Base-by-base conservation (phyloP, 2,888 invertebrate species). In the Chrysodeixis includens region DNA sequence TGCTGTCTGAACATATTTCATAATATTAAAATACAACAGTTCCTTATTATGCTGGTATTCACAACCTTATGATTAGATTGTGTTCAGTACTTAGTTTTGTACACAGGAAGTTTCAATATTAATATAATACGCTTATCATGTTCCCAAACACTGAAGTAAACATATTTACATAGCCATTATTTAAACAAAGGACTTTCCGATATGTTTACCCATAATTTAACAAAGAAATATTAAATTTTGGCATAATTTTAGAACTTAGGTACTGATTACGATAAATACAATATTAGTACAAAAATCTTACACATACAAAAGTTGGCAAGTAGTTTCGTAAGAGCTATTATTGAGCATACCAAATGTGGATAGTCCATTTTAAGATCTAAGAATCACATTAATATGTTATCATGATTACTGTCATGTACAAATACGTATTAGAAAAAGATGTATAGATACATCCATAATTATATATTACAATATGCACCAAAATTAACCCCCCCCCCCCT, bases 51-150 rank as follows among this genome's bases (percentile, higher is more conserved):
- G 30, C 26, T 49, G 51, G 44, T 46, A 30, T 51, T 61, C 53
- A 74, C 70, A 74, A 71, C 49, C 49, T 22, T 32, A 7, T 7
- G 12, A 5, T 53, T 32, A 26, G 8, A 56, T 69, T 74, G 61
- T 20, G 6, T 9, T 30, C 46, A 22, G 35, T 20, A 44, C 9
- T n/a, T 35, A 1, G n/a, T 5, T 14, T 12, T 14, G 4, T 32
- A 32, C 2, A 35, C 35, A 35, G 12, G 35, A 10, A 2, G 12
- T 35, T 3, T 12, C 12, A 35, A 10, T 12, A 35, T 12, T 35
- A 12, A 35, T 26, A 26, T 26, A 26, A 26, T 26, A 26, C 26
- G 3, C 6, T 26, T 26, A 26, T 4, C 26, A 26, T 4, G 2
- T 6, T 26, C 26, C 26, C 6, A 26, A 26, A 26, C 6, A 26